Evolutionary conservation across 2,797 vertebrate genomes (phyloP).

Genomic region (Spheniscus humboldti): DNA sequence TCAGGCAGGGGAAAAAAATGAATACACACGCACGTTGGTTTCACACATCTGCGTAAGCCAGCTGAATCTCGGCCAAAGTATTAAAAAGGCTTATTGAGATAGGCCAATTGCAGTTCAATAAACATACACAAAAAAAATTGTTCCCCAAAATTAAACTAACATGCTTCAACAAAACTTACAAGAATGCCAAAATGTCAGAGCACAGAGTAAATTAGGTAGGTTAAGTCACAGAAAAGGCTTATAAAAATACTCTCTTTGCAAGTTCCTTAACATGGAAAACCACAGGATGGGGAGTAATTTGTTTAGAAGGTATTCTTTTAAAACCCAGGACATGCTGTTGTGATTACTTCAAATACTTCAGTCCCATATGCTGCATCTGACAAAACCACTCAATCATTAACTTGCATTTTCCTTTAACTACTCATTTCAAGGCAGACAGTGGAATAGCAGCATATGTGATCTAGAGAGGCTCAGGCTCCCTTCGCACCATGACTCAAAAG

Average conservation of each 20-base stretch:
- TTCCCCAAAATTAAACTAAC: neutral
- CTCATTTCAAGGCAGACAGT: neutral
- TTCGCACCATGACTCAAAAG: neutral
- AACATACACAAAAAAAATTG: neutral
- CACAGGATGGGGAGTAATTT: neutral
- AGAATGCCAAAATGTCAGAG: neutral
- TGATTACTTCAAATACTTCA: neutral
- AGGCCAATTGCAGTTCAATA: neutral
- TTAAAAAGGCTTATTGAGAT: neutral
- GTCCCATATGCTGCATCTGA: neutral
- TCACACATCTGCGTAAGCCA: neutral
- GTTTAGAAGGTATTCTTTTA: neutral
- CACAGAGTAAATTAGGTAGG: neutral
- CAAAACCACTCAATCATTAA: neutral
- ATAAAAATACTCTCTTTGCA: neutral
- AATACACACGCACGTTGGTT: neutral
- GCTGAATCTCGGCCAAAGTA: neutral
- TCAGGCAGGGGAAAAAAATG: neutral
- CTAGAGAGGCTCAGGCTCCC: neutral
- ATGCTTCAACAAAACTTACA: neutral
- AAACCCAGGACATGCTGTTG: neutral
- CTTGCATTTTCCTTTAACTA: neutral
- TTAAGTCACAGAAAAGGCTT: neutral
- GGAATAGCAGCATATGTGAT: neutral
- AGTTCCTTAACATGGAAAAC: neutral